Evolutionary conservation across 2,797 vertebrate species (phyloP).

Genomic region (Enteromius viviparus): DNA sequence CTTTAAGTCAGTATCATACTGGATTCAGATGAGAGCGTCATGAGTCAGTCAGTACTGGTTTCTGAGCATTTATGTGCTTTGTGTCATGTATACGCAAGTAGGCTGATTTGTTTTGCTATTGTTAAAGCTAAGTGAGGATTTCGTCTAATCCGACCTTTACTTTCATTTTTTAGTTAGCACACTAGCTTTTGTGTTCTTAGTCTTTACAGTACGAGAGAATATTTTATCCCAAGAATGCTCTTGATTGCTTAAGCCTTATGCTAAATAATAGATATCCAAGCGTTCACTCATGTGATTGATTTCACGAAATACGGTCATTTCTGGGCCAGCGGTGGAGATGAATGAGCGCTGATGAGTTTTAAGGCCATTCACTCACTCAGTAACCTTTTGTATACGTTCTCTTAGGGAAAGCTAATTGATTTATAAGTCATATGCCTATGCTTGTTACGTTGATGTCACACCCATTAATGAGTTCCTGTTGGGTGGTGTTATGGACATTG

Average conservation of each 20-base stretch:
- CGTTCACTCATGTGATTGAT: conserved; percentile 29
- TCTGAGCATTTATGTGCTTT: conserved; percentile 25
- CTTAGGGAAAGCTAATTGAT: conserved; percentile 13
- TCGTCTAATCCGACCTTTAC: conserved; percentile 6
- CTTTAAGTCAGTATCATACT: not conserved
- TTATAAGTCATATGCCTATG: not conserved
- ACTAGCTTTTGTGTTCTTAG: conserved; percentile 42
- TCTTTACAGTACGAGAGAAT: conserved; percentile 27
- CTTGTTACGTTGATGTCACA: conserved; percentile 16
- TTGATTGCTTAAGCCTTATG: conserved; percentile 51
- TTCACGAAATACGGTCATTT: conserved; percentile 26
- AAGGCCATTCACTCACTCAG: not conserved
- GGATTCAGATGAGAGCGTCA: not conserved
- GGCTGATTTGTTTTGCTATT: conserved; percentile 26
- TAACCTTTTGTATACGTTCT: not conserved
- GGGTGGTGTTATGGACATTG: not conserved
- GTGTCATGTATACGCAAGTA: conserved; percentile 13
- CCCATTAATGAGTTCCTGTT: conserved; percentile 22
- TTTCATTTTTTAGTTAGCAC: conserved; percentile 39
- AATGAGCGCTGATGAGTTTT: conserved; percentile 10
- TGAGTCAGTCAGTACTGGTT: conserved; percentile 16
- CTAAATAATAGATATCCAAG: conserved; percentile 49
- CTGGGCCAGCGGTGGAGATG: conserved; percentile 11
- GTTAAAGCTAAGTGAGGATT: conserved; percentile 35
- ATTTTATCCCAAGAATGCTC: conserved; percentile 48